Evolutionary conservation across 2,113 vertebrate genomes (phyloP).

Genomic region (Megalops atlanticus): DNA sequence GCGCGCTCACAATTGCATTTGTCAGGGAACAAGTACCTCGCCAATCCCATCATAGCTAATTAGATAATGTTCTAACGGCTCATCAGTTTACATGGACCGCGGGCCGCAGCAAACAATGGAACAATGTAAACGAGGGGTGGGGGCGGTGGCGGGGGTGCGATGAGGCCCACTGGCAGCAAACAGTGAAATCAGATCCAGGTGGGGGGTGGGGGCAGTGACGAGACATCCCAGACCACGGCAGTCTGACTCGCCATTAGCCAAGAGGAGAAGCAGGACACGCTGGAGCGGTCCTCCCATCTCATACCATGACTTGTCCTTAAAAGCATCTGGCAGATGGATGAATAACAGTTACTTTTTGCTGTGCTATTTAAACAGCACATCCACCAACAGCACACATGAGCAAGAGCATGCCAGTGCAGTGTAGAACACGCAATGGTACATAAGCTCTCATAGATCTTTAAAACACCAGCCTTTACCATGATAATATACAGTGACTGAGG

Average conservation of each 20-base stretch:
- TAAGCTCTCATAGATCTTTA: not conserved
- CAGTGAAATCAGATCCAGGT: not conserved
- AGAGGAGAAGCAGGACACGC: too few species aligned
- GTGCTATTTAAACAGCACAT: not conserved
- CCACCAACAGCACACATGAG: not conserved
- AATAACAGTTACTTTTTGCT: too few species aligned
- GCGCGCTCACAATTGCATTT: constrained; percentile 35
- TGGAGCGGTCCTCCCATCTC: too few species aligned
- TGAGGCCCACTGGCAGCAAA: not conserved
- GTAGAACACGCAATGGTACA: not conserved
- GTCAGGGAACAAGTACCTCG: constrained; percentile 26
- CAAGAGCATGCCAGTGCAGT: not conserved
- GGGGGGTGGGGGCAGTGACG: too few species aligned
- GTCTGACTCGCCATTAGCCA: too few species aligned
- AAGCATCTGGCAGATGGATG: too few species aligned
- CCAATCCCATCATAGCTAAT: constrained; percentile 33
- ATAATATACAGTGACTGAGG: too few species aligned
- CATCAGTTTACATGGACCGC: constrained; percentile 20
- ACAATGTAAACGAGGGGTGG: not conserved
- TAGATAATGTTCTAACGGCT: constrained; percentile 12
- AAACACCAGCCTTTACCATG: too few species aligned
- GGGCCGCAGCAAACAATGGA: constrained; percentile 24
- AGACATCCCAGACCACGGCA: too few species aligned
- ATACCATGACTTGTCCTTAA: too few species aligned
- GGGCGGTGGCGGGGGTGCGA: not conserved